These are phyloP conservation scores for Macrophya alboannulata DNA, from an alignment of 2,888 invertebrate species.

Conservation along the genomic window DNA sequence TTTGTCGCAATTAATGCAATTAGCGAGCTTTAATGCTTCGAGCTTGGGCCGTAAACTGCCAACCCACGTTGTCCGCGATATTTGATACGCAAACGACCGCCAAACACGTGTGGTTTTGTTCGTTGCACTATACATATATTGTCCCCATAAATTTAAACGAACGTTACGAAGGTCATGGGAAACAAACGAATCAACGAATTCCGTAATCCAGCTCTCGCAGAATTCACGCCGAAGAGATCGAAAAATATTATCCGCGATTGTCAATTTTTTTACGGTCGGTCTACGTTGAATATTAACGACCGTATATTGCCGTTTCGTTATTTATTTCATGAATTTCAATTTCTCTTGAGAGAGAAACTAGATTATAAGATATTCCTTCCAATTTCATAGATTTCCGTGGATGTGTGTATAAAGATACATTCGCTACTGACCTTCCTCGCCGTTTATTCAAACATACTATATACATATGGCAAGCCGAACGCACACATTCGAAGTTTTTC, in stretches of 20 bases:
- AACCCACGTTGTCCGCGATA: conserved; percentile 47
- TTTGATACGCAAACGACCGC: conserved; percentile 48
- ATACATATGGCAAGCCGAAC: background rate
- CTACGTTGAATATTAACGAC: background rate
- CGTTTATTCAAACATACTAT: background rate
- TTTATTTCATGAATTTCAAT: background rate
- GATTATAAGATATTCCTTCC: conserved; percentile 19
- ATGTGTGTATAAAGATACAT: background rate
- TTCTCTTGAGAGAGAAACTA: background rate
- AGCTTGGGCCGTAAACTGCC: conserved; percentile 22
- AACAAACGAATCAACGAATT: background rate
- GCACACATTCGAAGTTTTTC: conserved; percentile 18
- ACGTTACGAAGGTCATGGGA: conserved; percentile 45
- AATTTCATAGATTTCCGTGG: background rate
- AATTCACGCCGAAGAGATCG: no score
- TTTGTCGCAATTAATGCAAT: conserved; percentile 49
- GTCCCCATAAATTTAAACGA: conserved; percentile 34
- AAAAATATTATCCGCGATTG: background rate
- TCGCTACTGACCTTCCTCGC: conserved; percentile 29
- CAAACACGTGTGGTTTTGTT: conserved; percentile 29
- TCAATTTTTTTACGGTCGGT: background rate
- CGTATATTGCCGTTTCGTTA: background rate
- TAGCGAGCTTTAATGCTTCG: conserved; percentile 45
- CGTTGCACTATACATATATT: conserved; percentile 20
- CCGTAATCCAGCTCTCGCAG: no score